These are phyloP conservation scores for Pangasianodon hypophthalmus DNA, from an alignment of 2,113 vertebrate species.

Conservation along the genomic window DNA sequence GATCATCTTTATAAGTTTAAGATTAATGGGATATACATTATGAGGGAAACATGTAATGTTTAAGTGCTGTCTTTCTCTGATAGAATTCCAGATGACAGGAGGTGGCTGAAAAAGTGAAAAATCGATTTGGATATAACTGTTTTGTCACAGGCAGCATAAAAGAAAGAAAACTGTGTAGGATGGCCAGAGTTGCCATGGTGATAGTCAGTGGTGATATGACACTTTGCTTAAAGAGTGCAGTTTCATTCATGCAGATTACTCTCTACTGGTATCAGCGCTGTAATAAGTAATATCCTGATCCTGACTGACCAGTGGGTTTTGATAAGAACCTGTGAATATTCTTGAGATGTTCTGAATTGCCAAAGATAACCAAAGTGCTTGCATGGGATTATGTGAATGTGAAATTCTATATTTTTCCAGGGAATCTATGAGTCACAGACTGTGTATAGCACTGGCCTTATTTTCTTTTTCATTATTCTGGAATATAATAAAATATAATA, in stretches of 20 bases:
- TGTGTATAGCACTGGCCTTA: conserved; percentile 6
- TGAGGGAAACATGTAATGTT: background rate
- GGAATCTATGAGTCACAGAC: conserved; percentile 24
- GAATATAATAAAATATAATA: conserved; percentile 14
- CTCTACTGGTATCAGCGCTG: conserved; percentile 8
- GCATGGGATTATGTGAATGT: background rate
- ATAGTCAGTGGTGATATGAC: conserved; percentile 53
- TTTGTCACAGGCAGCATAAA: background rate
- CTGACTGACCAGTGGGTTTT: conserved; percentile 55
- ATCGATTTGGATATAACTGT: too few species aligned
- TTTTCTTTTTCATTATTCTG: conserved; percentile 1
- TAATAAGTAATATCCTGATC: conserved; percentile 51
- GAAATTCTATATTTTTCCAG: background rate
- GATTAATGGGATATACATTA: background rate
- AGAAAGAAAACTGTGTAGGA: background rate
- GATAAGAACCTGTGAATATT: conserved; percentile 26
- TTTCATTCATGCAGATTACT: conserved; percentile 60
- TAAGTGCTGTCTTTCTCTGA: background rate
- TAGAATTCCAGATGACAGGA: background rate
- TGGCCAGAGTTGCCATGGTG: conserved; percentile 63
- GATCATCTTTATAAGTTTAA: background rate
- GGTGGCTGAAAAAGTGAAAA: background rate
- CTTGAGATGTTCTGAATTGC: background rate
- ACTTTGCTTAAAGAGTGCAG: conserved; percentile 37
- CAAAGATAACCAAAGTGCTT: background rate